A percentile compares a stretch with the other conserved stretches of the same genome.
Evolutionary conservation across 2,888 invertebrate genomes (phyloP).

Genomic region (Pemphredon lugubris): DNA sequence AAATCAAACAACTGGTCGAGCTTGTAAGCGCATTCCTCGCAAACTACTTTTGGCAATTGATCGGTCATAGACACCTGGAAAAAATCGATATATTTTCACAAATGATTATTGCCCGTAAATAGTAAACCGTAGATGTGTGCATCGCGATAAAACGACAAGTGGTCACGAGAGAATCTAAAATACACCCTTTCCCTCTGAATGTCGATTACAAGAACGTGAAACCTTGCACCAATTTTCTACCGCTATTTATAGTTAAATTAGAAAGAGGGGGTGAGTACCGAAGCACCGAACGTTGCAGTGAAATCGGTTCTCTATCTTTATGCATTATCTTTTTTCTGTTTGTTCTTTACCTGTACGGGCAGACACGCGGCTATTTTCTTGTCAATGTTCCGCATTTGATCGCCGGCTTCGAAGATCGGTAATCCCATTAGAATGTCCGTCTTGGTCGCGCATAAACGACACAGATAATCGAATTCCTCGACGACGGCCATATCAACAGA

Average conservation of each 20-base stretch:
- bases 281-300: constrained; percentile 35
- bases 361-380: constrained; percentile 84
- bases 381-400: constrained; percentile 82
- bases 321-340: no score
- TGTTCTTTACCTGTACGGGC: constrained; percentile 83
- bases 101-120: background rate
- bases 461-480: constrained; percentile 79
- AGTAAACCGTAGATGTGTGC: no score
- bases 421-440: constrained; percentile 80
- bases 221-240: constrained; percentile 54
- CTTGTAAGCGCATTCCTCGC: constrained; percentile 83
- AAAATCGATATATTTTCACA: constrained; percentile 8
- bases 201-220: constrained; percentile 33
- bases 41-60: constrained; percentile 84
- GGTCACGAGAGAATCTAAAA: background rate
- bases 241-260: constrained; percentile 55
- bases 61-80: constrained; percentile 83
- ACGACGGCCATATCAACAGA: constrained; percentile 67
- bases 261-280: constrained; percentile 47
- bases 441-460: constrained; percentile 80
- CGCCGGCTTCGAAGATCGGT: constrained; percentile 82
- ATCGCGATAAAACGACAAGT: no score
- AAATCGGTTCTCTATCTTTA: constrained; percentile 40
- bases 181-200: background rate
- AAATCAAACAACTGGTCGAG: constrained; percentile 83